Evolutionary conservation across 1,140 invertebrate species (phyloP).

Genomic region (Bombyx mori): DNA sequence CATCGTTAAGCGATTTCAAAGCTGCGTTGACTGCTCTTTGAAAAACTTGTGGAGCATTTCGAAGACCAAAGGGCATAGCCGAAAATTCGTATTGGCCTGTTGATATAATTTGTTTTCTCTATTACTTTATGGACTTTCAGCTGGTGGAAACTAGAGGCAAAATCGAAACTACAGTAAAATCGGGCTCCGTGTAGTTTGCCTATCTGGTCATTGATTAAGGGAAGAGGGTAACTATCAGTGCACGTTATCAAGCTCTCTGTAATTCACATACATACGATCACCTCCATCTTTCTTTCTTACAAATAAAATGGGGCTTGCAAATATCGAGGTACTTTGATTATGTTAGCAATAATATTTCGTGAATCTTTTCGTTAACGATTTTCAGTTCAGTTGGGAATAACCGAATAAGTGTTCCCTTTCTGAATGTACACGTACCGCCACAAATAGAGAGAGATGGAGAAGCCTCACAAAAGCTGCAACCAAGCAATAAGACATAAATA

Average conservation of each 20-base stretch:
- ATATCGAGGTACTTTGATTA: slow-evolving; percentile 8
- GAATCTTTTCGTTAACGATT: slow-evolving; percentile 2
- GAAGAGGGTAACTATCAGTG: slow-evolving; percentile 47
- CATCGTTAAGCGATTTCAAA: slow-evolving; percentile 8
- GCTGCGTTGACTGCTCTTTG: slow-evolving; percentile 28
- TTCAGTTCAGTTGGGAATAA: slow-evolving; percentile 5
- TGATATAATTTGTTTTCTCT: slow-evolving; percentile 41
- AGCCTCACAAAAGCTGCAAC: too few relatives aligned
- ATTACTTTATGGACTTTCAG: slow-evolving; percentile 19
- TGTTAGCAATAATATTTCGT: slow-evolving; percentile 5
- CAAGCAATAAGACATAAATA: too few relatives aligned
- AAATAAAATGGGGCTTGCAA: slow-evolving; percentile 38
- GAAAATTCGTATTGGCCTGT: slow-evolving; percentile 39
- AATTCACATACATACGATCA: slow-evolving; percentile 37
- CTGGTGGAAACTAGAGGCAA: slow-evolving; percentile 30
- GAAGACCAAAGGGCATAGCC: slow-evolving; percentile 6
- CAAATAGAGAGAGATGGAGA: too few relatives aligned
- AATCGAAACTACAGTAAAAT: slow-evolving; percentile 34
- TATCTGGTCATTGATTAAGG: slow-evolving; percentile 31
- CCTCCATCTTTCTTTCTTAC: slow-evolving; percentile 55
- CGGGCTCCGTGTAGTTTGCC: slow-evolving; percentile 25
- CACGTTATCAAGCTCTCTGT: slow-evolving; percentile 20
- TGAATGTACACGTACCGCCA: too few relatives aligned
- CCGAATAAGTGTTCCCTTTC: neutral
- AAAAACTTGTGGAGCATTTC: slow-evolving; percentile 36